Percentiles rank a stretch among this genome's conserved stretches.
Evolutionary conservation across 2,113 vertebrate species (phyloP).

Genomic region (Gymnobelideus leadbeateri): DNA sequence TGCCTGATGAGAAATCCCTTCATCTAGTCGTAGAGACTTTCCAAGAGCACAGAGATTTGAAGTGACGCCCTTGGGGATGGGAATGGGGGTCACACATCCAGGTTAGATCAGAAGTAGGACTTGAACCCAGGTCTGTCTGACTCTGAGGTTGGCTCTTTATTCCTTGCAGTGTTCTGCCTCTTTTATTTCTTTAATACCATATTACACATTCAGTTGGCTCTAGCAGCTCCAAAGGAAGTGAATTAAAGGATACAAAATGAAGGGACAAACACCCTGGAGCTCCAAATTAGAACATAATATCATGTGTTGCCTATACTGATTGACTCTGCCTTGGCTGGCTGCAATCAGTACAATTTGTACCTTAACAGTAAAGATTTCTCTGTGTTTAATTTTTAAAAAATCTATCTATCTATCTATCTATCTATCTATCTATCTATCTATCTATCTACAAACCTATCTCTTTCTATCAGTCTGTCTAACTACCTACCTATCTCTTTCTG

Average conservation of each 20-base stretch:
- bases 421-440: background rate
- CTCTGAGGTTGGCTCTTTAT: background rate
- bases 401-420: background rate
- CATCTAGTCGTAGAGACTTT: background rate
- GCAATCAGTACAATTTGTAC: constrained; percentile 62
- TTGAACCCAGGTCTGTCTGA: background rate
- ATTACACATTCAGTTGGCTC: constrained; percentile 25
- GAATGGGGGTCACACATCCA: background rate
- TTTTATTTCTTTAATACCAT: constrained; percentile 2
- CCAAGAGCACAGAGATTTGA: background rate
- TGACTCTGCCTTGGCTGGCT: constrained; percentile 62
- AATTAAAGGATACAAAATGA: constrained; percentile 50
- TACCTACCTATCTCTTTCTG: too few species aligned
- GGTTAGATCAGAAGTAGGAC: background rate
- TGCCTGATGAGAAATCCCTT: background rate
- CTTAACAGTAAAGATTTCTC: constrained; percentile 16
- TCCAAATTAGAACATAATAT: constrained; percentile 41
- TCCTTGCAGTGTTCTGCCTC: background rate
- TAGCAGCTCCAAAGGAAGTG: constrained; percentile 62
- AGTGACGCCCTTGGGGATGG: background rate
- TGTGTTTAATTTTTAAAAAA: constrained; percentile 58
- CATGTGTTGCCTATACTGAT: constrained; percentile 44
- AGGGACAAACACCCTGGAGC: constrained; percentile 23
- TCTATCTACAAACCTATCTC: background rate
- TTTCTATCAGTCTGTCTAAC: too few species aligned